A percentile compares a stretch with the other conserved stretches of the same genome.
Evolutionary conservation across 2,888 invertebrate species (phyloP).

Genomic region (Pristionchus maxplancki): DNA sequence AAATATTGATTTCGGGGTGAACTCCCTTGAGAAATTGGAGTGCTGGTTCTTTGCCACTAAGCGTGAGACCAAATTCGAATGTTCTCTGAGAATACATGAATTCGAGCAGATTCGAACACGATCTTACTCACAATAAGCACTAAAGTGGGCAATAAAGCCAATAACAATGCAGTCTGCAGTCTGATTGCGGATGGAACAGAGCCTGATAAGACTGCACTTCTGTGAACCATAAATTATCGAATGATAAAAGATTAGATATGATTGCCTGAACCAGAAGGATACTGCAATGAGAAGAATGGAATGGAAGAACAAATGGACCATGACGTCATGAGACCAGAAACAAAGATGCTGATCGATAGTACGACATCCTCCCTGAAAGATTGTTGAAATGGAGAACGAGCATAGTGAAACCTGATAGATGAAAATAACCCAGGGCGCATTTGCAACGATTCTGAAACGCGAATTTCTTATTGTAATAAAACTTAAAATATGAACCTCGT

Average conservation of each 20-base stretch:
- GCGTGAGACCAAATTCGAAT: not conserved
- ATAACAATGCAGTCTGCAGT: not conserved
- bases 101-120: not conserved
- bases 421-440: constrained; percentile 3
- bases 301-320: constrained; percentile 27
- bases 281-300: not conserved
- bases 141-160: not conserved
- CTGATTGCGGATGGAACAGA: not conserved
- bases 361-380: not conserved
- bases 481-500: not conserved
- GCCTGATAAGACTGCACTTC: not conserved
- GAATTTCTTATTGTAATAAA: too few relatives aligned
- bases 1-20: not conserved
- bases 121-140: not conserved
- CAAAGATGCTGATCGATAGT: not conserved
- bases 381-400: not conserved
- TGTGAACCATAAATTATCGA: not conserved
- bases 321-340: constrained; percentile 2
- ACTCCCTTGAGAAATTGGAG: not conserved
- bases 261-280: constrained; percentile 4
- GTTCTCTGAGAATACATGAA: not conserved
- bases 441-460: not conserved
- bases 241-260: not conserved
- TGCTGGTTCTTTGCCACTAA: not conserved
- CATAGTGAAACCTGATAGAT: constrained; percentile 13